Evolutionary conservation across 2,797 vertebrate genomes (phyloP), one percentile per base, ranked within the genome.

Genomic region (Enteromius afrohamiltoni): DNA sequence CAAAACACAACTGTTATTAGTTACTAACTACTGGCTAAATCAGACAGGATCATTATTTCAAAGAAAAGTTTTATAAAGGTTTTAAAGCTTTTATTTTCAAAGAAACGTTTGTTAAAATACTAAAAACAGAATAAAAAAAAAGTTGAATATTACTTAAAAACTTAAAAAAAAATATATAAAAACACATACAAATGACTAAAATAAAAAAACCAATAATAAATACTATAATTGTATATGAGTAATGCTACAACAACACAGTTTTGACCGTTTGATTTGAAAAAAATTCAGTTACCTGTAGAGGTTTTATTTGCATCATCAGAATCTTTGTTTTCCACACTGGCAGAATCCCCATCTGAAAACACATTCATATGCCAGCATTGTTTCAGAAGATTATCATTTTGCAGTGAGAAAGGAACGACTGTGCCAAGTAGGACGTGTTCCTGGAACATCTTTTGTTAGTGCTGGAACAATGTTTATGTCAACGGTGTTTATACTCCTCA

Each of bases 231-330:
- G 0, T 26, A 26, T 70, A 26, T 9, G 8, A 29, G 17, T 26
- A 45, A 26, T 49, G 23, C 2, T 29, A 51, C 11, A 34, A 6
- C 13, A 40, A 19, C 19, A 17, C 14, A 16, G 13, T 58, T 40
- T 74, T 34, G 26, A 51, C 26, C 3, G 19, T 37, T 31, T 13
- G 29, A 34, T 6, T 34, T 45, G 17, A 3, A 45, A 26, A 16
- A 8, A 13, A 21, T 42, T 14, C 6, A 11, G 81, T 62, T 83
- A 88, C 84, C 87, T 88, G 21, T 21, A 13, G 85, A 87, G 45
- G 68, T 71, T 69, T 83, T 87, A 2, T 85, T 69, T 47, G 69
- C 13, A 21, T 85, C 78, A n/a, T 14, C 79, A 6, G 68, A 58
- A n/a, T 73, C 31, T 1, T 7, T 40, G 37, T 74, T 60, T 65